Percentiles rank a stretch among this genome's conserved stretches.
Conservation (phyloP, 2,113 vertebrate species). For the Nothobranchius furzeri region DNA sequence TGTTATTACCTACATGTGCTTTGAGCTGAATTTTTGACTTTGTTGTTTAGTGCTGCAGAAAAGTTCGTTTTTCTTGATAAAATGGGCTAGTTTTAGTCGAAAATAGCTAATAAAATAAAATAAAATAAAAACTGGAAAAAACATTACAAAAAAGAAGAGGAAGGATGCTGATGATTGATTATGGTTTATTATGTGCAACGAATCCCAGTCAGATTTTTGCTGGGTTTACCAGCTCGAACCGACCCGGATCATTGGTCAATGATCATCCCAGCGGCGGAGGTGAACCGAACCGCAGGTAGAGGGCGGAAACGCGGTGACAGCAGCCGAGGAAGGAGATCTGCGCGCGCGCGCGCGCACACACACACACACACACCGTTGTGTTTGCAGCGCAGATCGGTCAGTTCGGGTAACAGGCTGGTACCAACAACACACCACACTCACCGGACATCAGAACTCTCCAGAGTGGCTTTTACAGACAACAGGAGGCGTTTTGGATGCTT, state of each 20-base stretch:
- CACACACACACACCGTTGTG: slow-evolving; percentile 12
- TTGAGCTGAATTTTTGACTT: not conserved
- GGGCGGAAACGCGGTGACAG: slow-evolving; percentile 85
- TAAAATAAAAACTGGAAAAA: no score
- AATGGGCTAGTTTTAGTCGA: no score
- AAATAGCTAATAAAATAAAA: no score
- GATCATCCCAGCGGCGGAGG: slow-evolving; percentile 26
- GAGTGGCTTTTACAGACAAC: slow-evolving; percentile 28
- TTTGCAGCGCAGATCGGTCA: slow-evolving; percentile 32
- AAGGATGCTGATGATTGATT: no score
- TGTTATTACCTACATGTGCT: not conserved
- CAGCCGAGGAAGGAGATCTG: slow-evolving; percentile 27
- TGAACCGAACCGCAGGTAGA: slow-evolving; percentile 52
- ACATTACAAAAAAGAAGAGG: no score
- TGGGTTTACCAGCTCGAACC: not conserved
- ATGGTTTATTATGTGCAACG: no score
- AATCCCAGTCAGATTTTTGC: no score
- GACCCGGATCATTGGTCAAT: not conserved
- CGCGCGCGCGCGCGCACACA: not conserved
- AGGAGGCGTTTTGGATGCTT: slow-evolving; percentile 27
- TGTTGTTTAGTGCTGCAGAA: no score
- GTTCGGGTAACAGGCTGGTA: slow-evolving; percentile 31
- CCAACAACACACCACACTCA: slow-evolving; percentile 22
- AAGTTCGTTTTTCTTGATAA: no score
- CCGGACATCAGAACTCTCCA: slow-evolving; percentile 20